Conservation (phyloP, 2,113 vertebrate genomes). For the Barnardius zonarius region DNA sequence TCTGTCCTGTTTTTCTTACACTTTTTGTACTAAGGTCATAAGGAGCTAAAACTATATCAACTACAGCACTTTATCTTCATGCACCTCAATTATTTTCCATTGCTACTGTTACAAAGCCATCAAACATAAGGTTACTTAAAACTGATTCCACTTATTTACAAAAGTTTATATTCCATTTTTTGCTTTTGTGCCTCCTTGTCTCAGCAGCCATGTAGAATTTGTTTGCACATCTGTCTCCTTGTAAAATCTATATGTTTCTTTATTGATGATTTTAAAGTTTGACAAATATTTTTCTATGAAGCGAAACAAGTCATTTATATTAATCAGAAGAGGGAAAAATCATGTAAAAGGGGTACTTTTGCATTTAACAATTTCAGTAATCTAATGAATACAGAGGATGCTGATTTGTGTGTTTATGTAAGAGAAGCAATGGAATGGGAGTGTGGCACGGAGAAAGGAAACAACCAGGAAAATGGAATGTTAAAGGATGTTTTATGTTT, state of each 20-base stretch:
- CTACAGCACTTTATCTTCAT: too few species aligned
- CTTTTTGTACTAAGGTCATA: too few species aligned
- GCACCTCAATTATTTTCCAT: too few species aligned
- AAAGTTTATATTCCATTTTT: too few species aligned
- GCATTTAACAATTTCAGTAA: slow-evolving; percentile 57
- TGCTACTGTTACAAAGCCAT: too few species aligned
- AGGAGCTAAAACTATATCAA: too few species aligned
- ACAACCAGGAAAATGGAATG: slow-evolving; percentile 5
- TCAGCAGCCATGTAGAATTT: not conserved
- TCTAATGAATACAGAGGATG: slow-evolving; percentile 76
- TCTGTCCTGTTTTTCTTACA: too few species aligned
- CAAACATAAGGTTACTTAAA: too few species aligned
- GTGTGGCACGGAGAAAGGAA: not conserved
- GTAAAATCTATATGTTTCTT: slow-evolving; percentile 49
- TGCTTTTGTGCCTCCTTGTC: too few species aligned
- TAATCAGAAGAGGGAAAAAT: slow-evolving; percentile 71
- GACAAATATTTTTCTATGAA: slow-evolving; percentile 76
- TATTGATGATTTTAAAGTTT: slow-evolving; percentile 70
- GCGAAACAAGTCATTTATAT: slow-evolving; percentile 79
- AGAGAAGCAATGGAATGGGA: slow-evolving; percentile 8
- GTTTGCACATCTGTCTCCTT: slow-evolving; percentile 9
- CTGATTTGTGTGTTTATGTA: slow-evolving; percentile 77
- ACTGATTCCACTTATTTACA: too few species aligned
- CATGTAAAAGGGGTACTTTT: slow-evolving; percentile 71
- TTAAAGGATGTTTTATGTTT: slow-evolving; percentile 40